Base-by-base conservation (phyloP, 2,797 vertebrate species). In the Tenualosa thibaudeaui region DNA sequence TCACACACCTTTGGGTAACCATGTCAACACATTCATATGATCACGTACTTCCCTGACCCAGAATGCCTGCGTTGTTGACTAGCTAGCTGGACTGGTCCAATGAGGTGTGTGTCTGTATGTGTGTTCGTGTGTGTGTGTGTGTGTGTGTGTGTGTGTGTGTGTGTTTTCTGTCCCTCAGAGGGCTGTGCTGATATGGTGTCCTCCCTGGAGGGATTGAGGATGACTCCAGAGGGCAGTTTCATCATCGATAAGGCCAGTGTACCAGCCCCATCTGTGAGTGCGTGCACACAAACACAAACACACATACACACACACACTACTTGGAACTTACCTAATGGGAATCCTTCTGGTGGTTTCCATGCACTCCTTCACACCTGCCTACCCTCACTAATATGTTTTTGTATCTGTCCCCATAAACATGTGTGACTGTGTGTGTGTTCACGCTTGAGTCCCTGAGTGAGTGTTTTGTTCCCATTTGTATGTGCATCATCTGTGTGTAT, bases 171-270 rank as follows among this genome's bases (percentile, higher is more conserved):
- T 85, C 5, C 86, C 9, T 87, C 90, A 98, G 97, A 97, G 90
- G 96, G 96, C 71, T 98, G 96, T 49, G 37, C 89, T 1, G 93
- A 94, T 53, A 81, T 96, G 84, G 88, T 82, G 0, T 93, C 90
- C 3, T 91, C 90, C 84, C 88, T 93, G 53, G 91, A 92, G 62
- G 92, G 89, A 65, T 85, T 94, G 90, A 90, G 62, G 89, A 91
- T 93, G 91, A 96, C 95, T 37, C 62, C 88, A 12, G 95, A 97
- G 50, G 95, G 95, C 22, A 90, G 91, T 86, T 88, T 97, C 68
- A 89, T 97, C 87, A 94, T 97, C 0, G 96, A 97, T 84, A 92
- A 90, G 83, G 86, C 91, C 13, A 90, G 37, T 19, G 19, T 88
- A 10, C 8, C 86, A 22, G 88, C 92, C 85, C 37, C 86, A n/a